A percentile compares a stretch with the other conserved stretches of the same genome.
Conservation (phyloP, 2,797 vertebrate genomes). For the Eremophila alpestris region DNA sequence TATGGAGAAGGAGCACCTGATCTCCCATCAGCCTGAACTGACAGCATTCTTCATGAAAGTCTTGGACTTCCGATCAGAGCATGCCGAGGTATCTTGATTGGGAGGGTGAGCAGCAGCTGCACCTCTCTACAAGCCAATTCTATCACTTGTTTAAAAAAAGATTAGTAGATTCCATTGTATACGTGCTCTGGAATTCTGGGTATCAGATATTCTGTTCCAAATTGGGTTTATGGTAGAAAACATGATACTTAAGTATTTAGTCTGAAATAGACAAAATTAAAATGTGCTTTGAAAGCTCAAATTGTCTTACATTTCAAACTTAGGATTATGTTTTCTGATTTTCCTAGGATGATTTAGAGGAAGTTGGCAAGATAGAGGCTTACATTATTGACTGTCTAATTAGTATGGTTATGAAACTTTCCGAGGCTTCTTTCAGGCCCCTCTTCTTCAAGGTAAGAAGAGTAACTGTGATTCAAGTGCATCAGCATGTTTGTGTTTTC, state of each 20-base stretch:
- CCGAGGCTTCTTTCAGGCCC: slow-evolving; percentile 92
- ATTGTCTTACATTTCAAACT: not conserved
- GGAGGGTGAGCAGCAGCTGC: not conserved
- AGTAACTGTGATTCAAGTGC: not conserved
- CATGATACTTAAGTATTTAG: not conserved
- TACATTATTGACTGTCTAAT: slow-evolving; percentile 86
- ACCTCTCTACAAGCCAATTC: not conserved
- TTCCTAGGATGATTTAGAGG: slow-evolving; percentile 83
- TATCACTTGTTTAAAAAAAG: not conserved
- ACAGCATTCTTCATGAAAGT: slow-evolving; percentile 89
- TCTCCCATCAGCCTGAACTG: slow-evolving; percentile 88
- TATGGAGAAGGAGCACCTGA: slow-evolving; percentile 88
- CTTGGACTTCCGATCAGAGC: slow-evolving; percentile 86
- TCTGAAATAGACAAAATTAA: not conserved
- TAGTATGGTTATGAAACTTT: slow-evolving; percentile 94
- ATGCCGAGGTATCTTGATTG: slow-evolving; percentile 78
- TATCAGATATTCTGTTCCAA: not conserved
- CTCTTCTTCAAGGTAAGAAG: slow-evolving; percentile 92
- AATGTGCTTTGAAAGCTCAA: not conserved
- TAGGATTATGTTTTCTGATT: not conserved
- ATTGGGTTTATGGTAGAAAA: not conserved
- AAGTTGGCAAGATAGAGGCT: slow-evolving; percentile 82
- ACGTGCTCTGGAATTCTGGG: not conserved
- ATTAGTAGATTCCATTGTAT: not conserved
- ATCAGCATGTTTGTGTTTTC: not conserved